These are phyloP conservation scores for Camponotus fellah DNA, from an alignment of 2,888 invertebrate genomes.

Conservation along the genomic window DNA sequence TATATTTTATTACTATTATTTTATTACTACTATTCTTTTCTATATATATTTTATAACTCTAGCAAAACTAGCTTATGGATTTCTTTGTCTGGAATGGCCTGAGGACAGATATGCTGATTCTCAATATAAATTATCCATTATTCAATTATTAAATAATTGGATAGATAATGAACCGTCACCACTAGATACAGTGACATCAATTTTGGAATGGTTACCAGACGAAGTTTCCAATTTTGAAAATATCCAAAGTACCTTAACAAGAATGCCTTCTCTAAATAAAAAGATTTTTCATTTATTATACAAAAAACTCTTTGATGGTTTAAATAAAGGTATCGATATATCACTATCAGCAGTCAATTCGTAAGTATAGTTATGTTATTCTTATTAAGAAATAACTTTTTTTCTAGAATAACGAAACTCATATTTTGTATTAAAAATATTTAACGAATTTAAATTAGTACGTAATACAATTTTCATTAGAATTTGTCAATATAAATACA, in stretches of 20 bases:
- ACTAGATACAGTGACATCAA: conserved; percentile 88
- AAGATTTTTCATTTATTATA: conserved; percentile 90
- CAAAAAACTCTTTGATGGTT: conserved; percentile 89
- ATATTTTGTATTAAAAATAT: background rate
- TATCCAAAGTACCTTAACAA: conserved; percentile 88
- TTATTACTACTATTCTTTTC: background rate
- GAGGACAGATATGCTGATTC: conserved; percentile 75
- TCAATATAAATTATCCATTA: conserved; percentile 80
- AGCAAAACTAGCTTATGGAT: conserved; percentile 82
- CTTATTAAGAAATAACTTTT: background rate
- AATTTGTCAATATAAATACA: conserved; percentile 23
- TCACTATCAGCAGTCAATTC: conserved; percentile 85
- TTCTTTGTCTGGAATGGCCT: conserved; percentile 81
- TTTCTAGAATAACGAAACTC: background rate
- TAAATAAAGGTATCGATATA: conserved; percentile 88
- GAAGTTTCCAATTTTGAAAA: conserved; percentile 88
- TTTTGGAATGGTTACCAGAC: conserved; percentile 87
- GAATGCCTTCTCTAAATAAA: conserved; percentile 89
- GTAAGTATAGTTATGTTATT: conserved; percentile 66
- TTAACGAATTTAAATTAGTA: background rate
- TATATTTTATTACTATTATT: conserved; percentile 33
- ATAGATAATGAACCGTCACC: conserved; percentile 82
- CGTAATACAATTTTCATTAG: background rate
- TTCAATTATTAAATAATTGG: conserved; percentile 82
- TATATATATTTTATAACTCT: conserved; percentile 44